Conservation (phyloP, 2,888 invertebrate species). For the Phaonia tiefii region DNA sequence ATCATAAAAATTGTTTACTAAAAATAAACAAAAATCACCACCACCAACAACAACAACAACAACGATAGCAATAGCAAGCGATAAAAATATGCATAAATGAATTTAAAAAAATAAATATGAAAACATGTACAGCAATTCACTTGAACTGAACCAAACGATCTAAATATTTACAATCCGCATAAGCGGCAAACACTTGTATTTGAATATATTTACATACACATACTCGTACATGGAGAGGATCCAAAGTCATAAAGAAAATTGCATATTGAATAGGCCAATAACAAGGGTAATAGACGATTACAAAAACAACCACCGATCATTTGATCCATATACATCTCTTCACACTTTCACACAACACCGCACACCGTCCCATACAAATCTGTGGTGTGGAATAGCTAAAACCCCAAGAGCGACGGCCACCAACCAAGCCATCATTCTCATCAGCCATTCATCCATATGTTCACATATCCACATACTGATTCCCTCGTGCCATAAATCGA, state of each 20-base stretch:
- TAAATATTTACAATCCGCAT: slow-evolving; percentile 16
- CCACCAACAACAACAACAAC: background rate
- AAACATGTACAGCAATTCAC: background rate
- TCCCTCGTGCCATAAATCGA: background rate
- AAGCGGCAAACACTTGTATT: background rate
- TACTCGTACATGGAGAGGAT: no score
- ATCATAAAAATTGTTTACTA: slow-evolving; percentile 8
- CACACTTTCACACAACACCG: no score
- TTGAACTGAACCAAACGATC: background rate
- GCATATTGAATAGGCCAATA: background rate
- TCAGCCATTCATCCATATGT: background rate
- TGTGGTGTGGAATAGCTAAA: no score
- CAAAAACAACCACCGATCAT: background rate
- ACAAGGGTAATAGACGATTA: background rate
- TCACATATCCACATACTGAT: background rate
- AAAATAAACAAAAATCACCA: slow-evolving; percentile 1
- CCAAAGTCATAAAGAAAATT: background rate
- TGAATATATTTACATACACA: background rate
- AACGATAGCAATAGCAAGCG: background rate
- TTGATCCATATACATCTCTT: no score
- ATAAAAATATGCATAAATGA: background rate
- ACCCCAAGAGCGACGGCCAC: no score
- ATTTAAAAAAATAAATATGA: background rate
- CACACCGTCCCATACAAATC: no score
- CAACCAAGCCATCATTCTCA: background rate